Percentiles rank a stretch among this genome's conserved stretches.
Evolutionary conservation across 2,113 vertebrate genomes (phyloP).

Genomic region (Ceyx melanurus): DNA sequence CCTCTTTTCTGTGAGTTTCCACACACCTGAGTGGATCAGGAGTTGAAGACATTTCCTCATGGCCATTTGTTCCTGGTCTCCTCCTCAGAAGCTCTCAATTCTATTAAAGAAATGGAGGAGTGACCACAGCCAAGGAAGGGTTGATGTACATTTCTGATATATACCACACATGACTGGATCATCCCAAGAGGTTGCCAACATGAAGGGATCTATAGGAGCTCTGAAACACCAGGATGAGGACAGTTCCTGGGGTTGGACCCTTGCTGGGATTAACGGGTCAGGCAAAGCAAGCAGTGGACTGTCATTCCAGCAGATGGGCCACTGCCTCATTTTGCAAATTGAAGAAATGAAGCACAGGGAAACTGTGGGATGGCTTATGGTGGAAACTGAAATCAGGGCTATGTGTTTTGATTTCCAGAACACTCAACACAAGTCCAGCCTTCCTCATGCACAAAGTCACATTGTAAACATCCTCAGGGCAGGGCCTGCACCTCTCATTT

Average conservation of each 20-base stretch:
- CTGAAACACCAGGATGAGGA: neutral
- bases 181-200: neutral
- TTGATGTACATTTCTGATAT: neutral
- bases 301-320: neutral
- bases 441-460: neutral
- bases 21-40: neutral
- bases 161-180: neutral
- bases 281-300: neutral
- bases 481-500: slow-evolving; percentile 45
- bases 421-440: neutral
- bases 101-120: neutral
- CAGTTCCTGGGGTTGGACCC: neutral
- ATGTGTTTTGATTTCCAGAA: neutral
- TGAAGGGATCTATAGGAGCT: neutral
- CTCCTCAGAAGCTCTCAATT: neutral
- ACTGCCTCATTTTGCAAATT: slow-evolving; percentile 18
- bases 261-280: neutral
- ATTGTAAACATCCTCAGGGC: slow-evolving; percentile 36
- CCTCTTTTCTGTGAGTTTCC: neutral
- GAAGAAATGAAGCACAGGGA: slow-evolving; percentile 2
- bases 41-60: neutral
- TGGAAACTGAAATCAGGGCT: neutral
- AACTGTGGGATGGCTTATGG: neutral
- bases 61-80: neutral
- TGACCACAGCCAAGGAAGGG: neutral